Base-by-base conservation (phyloP, 2,113 vertebrate species). In the Ondatra zibethicus region DNA sequence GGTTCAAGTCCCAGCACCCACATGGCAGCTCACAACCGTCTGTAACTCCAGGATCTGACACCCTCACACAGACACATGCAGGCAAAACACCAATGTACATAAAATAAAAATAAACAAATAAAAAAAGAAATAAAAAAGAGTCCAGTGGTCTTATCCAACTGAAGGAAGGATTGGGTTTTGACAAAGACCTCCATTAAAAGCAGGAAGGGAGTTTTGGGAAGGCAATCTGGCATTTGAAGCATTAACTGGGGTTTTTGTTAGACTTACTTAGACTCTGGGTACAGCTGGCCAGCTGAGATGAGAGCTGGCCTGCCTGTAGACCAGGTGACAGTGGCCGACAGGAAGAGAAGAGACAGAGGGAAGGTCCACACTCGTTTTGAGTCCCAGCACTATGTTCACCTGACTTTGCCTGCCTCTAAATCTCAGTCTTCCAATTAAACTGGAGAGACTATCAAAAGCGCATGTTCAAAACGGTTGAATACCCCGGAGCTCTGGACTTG, bases 241-340 rank as follows among this genome's bases (percentile, higher is more conserved):
- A 96, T 91, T 98, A 96, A 97, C 97, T 97, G 96, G 96, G 98
- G 96, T 97, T 98, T 98, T 98, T 98, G 97, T 98, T 97, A 97
- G 97, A 97, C 98, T 98, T 96, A 96, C 98, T 88, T 52, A 98
- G 97, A 97, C 98, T 98, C 98, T 96, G 97, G 98, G 98, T 97
- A 78, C 96, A 98, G 98, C 97, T 95, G 97, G 97, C 97, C 97
- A 97, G 98, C 98, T 98, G 97, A 98, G 97, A 98, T 98, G 95
- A 98, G 97, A 98, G 97, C 96, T 96, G 96, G 97, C 96, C 97
- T 97, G 97, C 95, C 97, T 97, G 86, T 92, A 97, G 96, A 95
- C 98, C 98, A 98, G 98, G 98, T 98, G 98, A 98, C 98, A 0
- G 97, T 98, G 98, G 98, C 98, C 98, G 97, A 98, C 98, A 96